phyloP scores from a whole-genome alignment of 37 sponge, comb jelly and placozoan species.

The Bolinopsis microptera region DNA sequence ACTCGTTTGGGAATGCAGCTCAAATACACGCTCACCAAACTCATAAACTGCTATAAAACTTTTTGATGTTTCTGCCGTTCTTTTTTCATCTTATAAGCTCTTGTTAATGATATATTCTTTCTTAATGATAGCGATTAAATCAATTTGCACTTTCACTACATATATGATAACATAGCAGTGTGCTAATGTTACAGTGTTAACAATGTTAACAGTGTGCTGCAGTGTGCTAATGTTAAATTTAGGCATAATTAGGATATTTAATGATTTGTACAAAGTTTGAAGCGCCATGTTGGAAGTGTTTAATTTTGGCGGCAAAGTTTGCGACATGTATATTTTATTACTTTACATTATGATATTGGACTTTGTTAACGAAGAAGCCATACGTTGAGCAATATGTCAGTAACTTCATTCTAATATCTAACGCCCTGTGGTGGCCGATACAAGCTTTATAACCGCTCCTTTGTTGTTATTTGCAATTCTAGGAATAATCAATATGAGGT shows the following conservation, averaged over 20 bases:
- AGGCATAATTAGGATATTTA: neutral
- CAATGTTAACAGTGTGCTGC: no score
- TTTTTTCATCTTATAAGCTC: conserved; percentile 2
- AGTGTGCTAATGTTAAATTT: neutral
- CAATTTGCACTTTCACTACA: neutral
- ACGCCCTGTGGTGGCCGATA: no score
- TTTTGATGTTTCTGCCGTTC: conserved; percentile 20
- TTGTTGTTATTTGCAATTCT: no score
- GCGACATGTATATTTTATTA: neutral
- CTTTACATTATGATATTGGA: neutral
- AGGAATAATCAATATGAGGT: no score
- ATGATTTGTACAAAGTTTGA: neutral
- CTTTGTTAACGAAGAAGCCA: neutral
- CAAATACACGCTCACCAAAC: neutral
- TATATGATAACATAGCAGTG: neutral
- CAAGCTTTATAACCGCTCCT: no score
- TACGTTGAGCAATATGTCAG: neutral
- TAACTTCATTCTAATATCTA: no score
- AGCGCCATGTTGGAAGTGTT: neutral
- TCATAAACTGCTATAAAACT: neutral
- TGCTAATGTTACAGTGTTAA: neutral
- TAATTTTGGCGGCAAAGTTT: neutral
- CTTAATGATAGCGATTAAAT: neutral
- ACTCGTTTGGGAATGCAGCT: neutral
- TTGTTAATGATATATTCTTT: neutral